Evolutionary conservation across 2,888 invertebrate species (phyloP), one percentile per base, ranked within the genome.

Genomic region (Pteria penguin): DNA sequence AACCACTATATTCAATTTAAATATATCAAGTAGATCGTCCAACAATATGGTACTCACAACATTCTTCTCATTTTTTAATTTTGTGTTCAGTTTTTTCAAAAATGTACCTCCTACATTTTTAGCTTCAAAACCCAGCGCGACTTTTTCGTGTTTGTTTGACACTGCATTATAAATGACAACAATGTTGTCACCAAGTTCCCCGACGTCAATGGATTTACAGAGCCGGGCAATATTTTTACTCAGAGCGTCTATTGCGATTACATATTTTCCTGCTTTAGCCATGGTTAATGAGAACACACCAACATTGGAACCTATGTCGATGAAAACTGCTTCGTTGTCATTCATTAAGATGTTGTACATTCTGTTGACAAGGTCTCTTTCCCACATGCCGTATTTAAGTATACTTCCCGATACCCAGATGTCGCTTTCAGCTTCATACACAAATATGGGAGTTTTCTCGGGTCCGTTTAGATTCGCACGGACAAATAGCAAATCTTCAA

Each of bases 271-370:
- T 22, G 54, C 26, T 27, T 72, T 76, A 3, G 76, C 76, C 11
- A 63, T 45, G 4, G 68, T 63, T 24, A 76, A 22, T 22, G 76
- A 76, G 57, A 72, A 76, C 24, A 68, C 68, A n/a, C 76, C 76
- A 29, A 76, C 72, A 58, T 76, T 76, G 11, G 72, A 61, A 45
- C 76, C 76, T 2, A 76, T 54, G 29, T 76, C 76, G 33, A 72
- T 26, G 52, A 76, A 68, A n/a, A 67, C 67, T 32, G 62, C 36
- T 24, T 76, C 76, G 0, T 72, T 72, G 18, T 72, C 72, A n/a
- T 72, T 36, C 5, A 45, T 63, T n/a, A 76, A 61, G 18, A 61
- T 32, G 2, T 5, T 5, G 1, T 36, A 29, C 29, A 76, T 67
- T 52, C 52, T 68, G 8, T 45, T 55, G 8, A 76, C 72, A 24